phyloP scores from a whole-genome alignment of 2,797 vertebrate genomes.

The Amblyopsis hoosieri region DNA sequence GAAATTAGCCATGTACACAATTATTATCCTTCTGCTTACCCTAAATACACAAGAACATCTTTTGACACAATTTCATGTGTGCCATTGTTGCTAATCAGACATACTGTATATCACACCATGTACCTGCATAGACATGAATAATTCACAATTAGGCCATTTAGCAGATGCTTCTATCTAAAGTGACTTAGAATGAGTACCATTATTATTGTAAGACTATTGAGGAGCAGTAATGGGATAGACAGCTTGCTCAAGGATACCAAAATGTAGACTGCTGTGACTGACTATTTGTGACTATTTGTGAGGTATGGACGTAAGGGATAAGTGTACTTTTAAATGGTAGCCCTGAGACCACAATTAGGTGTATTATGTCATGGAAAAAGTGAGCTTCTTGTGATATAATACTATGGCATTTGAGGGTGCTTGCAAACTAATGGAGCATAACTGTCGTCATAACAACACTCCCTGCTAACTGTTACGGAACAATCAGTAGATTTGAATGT shows the following conservation, averaged over 20 bases:
- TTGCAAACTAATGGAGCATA: background rate
- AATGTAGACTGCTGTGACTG: too few relatives aligned
- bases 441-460: conserved; percentile 11
- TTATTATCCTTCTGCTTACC: conserved; percentile 26
- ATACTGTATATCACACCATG: conserved; percentile 4
- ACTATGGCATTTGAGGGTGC: too few relatives aligned
- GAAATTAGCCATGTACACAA: conserved; percentile 20
- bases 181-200: too few relatives aligned
- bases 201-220: too few relatives aligned
- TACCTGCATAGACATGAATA: background rate
- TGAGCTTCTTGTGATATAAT: too few relatives aligned
- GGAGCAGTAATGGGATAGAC: too few relatives aligned
- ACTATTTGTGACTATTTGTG: too few relatives aligned
- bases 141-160: too few relatives aligned
- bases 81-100: conserved; percentile 12
- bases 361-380: too few relatives aligned
- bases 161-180: too few relatives aligned
- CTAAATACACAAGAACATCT: conserved; percentile 8
- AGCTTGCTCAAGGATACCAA: too few relatives aligned
- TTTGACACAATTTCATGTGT: conserved; percentile 15
- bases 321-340: background rate
- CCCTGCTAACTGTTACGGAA: background rate
- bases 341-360: background rate
- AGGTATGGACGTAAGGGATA: background rate
- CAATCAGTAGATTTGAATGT: conserved; percentile 4